Base-by-base conservation (phyloP, 2,113 vertebrate species). In the Psophia crepitans region DNA sequence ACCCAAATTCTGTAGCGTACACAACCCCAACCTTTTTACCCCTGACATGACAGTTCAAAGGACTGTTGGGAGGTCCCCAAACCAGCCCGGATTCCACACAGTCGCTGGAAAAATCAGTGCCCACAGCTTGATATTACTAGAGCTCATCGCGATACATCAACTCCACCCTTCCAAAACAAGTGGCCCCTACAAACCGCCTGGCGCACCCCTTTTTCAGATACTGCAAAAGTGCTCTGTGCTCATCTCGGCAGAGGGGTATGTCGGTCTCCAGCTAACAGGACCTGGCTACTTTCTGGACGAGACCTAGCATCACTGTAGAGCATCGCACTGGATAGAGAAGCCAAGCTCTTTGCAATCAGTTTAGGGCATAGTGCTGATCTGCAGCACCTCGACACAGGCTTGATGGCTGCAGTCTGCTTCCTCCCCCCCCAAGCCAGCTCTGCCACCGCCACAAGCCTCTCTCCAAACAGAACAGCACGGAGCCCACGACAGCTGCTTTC, bases 131-230 rank as follows among this genome's bases (percentile, higher is more conserved):
- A 27, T 3, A 61, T 68, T 68, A 41, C 54, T 56, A 73, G 15
- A 87, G 41, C 35, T 61, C 61, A 44, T 27, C n/a, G 65, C 84
- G 73, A 6, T 12, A 44, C 57, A 51, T 83, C 87, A 79, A 23
- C 84, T 82, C 44, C 44, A 81, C 94, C 91, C 89, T 81, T 69
- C 53, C 84, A 61, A 18, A 91, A 61, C 93, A 93, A 89, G 81
- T 87, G 93, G 65, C 15, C 61, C 39, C 74, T 13, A 60, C 33
- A 89, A 57, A 76, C 2, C 18, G 57, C 65, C 48, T 27, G 1
- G 8, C 41, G 49, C n/a, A 22, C 14, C 49, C 68, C 27, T 37
- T 61, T 11, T 70, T 43, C 5, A 12, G 49, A 78, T 14, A 51
- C 94, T 95, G 94, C 64, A 39, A 32, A 66, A 83, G 43, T 0